Evolutionary conservation across 2,797 vertebrate species (phyloP), one percentile per base, ranked within the genome.

Genomic region (Dryobates pubescens): DNA sequence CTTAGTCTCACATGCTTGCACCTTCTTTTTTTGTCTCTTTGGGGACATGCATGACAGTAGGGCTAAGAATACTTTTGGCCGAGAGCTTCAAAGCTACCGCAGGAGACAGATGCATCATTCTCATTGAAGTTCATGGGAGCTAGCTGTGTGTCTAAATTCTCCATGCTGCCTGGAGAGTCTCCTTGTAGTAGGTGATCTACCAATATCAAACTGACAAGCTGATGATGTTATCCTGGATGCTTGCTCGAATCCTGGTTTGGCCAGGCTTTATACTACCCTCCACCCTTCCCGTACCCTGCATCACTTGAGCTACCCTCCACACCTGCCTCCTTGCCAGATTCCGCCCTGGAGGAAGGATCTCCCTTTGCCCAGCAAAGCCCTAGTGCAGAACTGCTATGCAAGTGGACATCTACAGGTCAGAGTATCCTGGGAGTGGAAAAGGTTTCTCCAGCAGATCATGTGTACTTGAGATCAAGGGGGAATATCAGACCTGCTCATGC

Each of bases 11-110:
- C 38, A 95, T 94, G 86, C 92, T 96, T 47, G 4, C 94, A 94
- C 95, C 96, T 94, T 95, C 94, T 91, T 94, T 96, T 94, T 93
- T 96, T 95, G 95, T 96, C 92, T 95, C 95, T 95, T 95, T 95
- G 78, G 93, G 86, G 90, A 96, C 92, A 87, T 92, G 95, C 96
- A 95, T 96, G 92, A 95, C 95, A 95, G 94, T 95, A 96, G 93
- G 90, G 86, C 95, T 96, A 96, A 96, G 95, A 96, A 94, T 96
- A 96, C 92, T 92, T 93, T 96, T 96, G 95, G 96, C 93, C 34
- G 56, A 87, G 90, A 89, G 79, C 94, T 96, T 96, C 94, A 94
- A 96, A 96, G 96, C 82, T 92, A 87, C 94, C 88, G 86, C 82
- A 63, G 82, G 92, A 96, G 91, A 93, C 95, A 96, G 95, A 96